These are phyloP conservation scores for Talpa occidentalis DNA, from an alignment of 2,113 vertebrate species.

Conservation along the genomic window DNA sequence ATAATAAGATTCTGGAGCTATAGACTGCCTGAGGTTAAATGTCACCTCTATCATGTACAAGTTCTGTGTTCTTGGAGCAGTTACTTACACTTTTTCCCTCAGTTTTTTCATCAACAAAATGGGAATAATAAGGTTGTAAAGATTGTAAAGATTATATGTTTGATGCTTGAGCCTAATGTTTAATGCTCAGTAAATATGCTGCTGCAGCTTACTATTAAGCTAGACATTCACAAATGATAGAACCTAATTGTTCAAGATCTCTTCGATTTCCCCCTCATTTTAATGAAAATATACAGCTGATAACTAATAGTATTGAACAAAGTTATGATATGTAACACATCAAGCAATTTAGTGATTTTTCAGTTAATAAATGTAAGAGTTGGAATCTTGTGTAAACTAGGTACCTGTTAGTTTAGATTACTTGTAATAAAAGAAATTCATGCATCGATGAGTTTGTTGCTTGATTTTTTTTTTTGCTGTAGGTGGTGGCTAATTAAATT, in stretches of 20 bases:
- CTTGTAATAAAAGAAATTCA: slow-evolving; percentile 30
- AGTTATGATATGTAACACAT: neutral
- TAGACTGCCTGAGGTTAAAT: neutral
- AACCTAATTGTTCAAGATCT: neutral
- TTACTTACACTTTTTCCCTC: neutral
- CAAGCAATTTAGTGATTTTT: slow-evolving; percentile 15
- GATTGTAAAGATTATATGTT: neutral
- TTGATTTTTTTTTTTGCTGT: slow-evolving; percentile 59
- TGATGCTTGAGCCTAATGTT: neutral
- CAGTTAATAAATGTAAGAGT: neutral
- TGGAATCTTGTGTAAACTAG: slow-evolving; percentile 45
- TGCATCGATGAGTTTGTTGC: slow-evolving; percentile 46
- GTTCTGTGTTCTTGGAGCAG: neutral
- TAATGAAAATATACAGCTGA: neutral
- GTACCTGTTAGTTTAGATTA: slow-evolving; percentile 6
- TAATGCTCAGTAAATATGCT: neutral
- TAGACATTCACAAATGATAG: neutral
- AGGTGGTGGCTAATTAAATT: slow-evolving; percentile 78
- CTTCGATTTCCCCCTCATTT: neutral
- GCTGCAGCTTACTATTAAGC: neutral
- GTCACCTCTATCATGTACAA: neutral
- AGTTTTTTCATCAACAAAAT: slow-evolving; percentile 25
- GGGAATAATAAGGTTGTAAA: neutral
- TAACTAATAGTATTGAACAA: neutral
- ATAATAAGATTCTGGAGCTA: neutral